phyloP scores from a whole-genome alignment of 2,113 vertebrate species.

The Apodemus speciosus region DNA sequence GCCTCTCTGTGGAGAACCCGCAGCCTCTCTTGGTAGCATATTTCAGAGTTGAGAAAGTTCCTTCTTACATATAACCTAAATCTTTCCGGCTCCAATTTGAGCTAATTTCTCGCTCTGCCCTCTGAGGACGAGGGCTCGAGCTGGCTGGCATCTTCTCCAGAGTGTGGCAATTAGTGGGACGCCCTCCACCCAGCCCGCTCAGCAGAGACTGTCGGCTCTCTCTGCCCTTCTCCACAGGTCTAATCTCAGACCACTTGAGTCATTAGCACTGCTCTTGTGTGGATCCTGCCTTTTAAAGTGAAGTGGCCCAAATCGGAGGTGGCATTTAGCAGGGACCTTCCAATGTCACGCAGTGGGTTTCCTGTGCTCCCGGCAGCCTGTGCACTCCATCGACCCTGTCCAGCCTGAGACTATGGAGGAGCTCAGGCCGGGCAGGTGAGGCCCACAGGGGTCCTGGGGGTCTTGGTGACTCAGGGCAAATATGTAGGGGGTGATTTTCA shows the following conservation, averaged over 20 bases:
- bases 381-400: not conserved
- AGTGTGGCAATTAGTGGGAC: not conserved
- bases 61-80: slow-evolving; percentile 74
- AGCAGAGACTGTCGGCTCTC: not conserved
- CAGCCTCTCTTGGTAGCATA: slow-evolving; percentile 69
- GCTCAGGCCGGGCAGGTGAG: not conserved
- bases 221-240: slow-evolving; percentile 44
- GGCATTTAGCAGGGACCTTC: not conserved
- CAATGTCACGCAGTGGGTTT: not conserved
- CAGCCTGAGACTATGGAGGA: not conserved
- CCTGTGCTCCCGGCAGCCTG: not conserved
- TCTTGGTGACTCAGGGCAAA: not conserved
- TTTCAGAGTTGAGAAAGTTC: slow-evolving; percentile 74
- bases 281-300: slow-evolving; percentile 55
- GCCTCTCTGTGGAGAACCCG: slow-evolving; percentile 58
- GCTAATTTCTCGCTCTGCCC: slow-evolving; percentile 70
- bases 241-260: not conserved
- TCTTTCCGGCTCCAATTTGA: slow-evolving; percentile 67
- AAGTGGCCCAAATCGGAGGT: slow-evolving; percentile 42
- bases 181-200: not conserved
- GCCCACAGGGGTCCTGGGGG: not conserved
- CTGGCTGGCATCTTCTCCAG: not conserved
- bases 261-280: not conserved
- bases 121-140: slow-evolving; percentile 14
- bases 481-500: not conserved